A percentile compares a stretch with the other conserved stretches of the same genome.
These are phyloP conservation scores for Diadromus collaris DNA, from an alignment of 2,888 invertebrate species.

Conservation along the genomic window DNA sequence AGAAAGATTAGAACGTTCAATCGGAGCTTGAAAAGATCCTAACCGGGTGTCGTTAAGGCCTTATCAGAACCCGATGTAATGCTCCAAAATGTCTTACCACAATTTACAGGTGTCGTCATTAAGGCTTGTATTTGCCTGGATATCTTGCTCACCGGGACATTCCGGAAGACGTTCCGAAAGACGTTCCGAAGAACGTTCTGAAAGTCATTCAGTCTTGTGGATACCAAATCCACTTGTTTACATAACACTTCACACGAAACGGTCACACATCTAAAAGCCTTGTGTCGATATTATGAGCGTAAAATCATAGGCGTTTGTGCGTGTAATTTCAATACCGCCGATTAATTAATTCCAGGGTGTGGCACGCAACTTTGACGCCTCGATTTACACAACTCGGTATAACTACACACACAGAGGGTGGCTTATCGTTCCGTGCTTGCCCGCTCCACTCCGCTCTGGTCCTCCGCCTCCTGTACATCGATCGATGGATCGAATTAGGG, in stretches of 20 bases:
- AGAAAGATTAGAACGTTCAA: not conserved
- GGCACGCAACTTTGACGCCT: conserved; percentile 18
- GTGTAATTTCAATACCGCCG: conserved; percentile 55
- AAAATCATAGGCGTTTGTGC: conserved; percentile 39
- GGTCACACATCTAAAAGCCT: not conserved
- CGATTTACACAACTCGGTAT: conserved; percentile 6
- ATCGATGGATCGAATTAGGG: conserved; percentile 41
- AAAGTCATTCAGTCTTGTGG: not conserved
- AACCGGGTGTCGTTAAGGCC: no score
- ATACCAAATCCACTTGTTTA: not conserved
- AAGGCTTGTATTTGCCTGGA: not conserved
- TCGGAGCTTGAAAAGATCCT: no score
- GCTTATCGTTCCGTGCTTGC: not conserved
- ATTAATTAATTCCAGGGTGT: conserved; percentile 62
- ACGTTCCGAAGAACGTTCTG: not conserved
- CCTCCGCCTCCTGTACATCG: conserved; percentile 1
- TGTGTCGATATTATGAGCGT: conserved; percentile 9
- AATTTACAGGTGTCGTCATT: not conserved
- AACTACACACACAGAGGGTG: conserved; percentile 1
- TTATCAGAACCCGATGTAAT: no score
- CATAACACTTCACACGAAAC: not conserved
- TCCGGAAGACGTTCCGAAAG: not conserved
- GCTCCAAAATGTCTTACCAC: no score
- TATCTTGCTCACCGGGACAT: not conserved
- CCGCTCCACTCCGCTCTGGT: not conserved